Conservation (phyloP, 2,113 vertebrate genomes). For the Hippocampus mohnikei region DNA sequence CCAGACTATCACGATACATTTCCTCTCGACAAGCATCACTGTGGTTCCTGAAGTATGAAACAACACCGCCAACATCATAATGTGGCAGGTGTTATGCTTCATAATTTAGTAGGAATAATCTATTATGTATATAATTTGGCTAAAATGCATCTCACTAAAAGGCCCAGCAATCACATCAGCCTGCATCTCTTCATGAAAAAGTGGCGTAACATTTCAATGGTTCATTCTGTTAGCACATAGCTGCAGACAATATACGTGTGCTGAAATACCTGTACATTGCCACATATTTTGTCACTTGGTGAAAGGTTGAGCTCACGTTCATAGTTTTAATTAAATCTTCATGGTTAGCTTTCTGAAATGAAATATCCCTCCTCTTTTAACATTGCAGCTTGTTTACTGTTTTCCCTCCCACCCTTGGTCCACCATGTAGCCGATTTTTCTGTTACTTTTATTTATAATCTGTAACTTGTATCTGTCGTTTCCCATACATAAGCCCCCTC, state of each 20-base stretch:
- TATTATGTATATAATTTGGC: conserved; percentile 57
- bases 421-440: conserved; percentile 9
- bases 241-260: background rate
- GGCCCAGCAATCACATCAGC: conserved; percentile 27
- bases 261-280: background rate
- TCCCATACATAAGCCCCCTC: background rate
- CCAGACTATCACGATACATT: conserved; percentile 5
- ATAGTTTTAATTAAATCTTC: conserved; percentile 33
- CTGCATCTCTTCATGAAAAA: conserved; percentile 7
- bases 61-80: conserved; percentile 28
- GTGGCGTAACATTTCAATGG: background rate
- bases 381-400: conserved; percentile 31
- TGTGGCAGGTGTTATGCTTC: conserved; percentile 53
- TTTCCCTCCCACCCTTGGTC: conserved; percentile 3
- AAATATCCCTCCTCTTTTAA: conserved; percentile 60
- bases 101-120: conserved; percentile 60
- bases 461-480: conserved; percentile 13
- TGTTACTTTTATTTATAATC: background rate
- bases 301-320: conserved; percentile 29
- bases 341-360: conserved; percentile 8
- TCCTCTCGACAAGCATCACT: conserved; percentile 19
- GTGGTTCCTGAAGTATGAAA: conserved; percentile 25
- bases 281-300: background rate
- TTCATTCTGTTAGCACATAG: background rate
- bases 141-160: conserved; percentile 49